Evolutionary conservation across 2,797 vertebrate species (phyloP), one percentile per base, ranked within the genome.

Genomic region (Pangasius mekongensis): DNA sequence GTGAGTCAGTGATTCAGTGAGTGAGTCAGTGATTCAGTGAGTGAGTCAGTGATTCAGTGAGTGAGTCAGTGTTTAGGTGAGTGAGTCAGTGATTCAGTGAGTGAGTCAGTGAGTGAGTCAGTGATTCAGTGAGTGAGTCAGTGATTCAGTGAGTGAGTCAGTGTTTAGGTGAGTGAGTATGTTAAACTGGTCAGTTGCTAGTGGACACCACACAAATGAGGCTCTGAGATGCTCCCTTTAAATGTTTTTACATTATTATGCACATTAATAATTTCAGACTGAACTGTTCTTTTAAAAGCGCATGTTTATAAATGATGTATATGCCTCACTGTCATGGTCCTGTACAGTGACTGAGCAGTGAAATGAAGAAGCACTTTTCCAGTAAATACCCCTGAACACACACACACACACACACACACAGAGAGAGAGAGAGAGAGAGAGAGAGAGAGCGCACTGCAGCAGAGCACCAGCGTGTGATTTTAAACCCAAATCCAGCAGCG

Each of bases 401-500:
- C 64, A 67, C 64, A 33, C 14, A 69, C 14, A 36, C 30, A 36
- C 30, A 69, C 36, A 36, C 36, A 36, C 36, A 36, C 36, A 67
- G 13, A 18, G 16, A 22, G 18, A 18, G 33, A 18, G 67, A 71
- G 67, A 43, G 69, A 24, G 20, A 24, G 39, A 24, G 71, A 73
- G 20, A 74, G 39, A 39, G 33, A 39, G 33, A 20, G 36, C 3
- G 43, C 1, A 2, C 52, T 56, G 80, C 56, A 82, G 80, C 33
- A 36, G 77, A 58, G 30, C 80, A 62, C 33, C 58, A 3, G 81
- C 0, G 11, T 64, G 60, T 64, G 60, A 39, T 49, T 66, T 66
- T 47, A 83, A 83, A 24, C 81, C 81, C 60, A 47, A 66, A 83
- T 43, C 58, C 58, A 83, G 60, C 81, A 83, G 60, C 14, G 39